phyloP scores from a whole-genome alignment of 2,113 vertebrate genomes.

The Eudyptes chrysolophus region DNA sequence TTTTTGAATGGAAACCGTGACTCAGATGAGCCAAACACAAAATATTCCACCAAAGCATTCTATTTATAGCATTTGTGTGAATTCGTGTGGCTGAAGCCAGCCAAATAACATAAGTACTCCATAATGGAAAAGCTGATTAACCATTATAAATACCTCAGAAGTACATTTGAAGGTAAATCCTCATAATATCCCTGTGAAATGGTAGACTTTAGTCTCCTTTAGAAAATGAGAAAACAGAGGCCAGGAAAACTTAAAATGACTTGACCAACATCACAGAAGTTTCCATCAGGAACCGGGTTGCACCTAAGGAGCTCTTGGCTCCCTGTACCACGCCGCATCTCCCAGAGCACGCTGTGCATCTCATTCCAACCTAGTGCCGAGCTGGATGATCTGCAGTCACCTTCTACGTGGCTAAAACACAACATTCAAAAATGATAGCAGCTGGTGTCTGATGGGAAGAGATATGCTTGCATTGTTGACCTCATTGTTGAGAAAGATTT shows the following conservation, averaged over 20 bases:
- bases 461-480: not conserved
- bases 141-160: conserved; percentile 23
- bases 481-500: not conserved
- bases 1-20: conserved; percentile 45
- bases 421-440: not conserved
- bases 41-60: conserved; percentile 50
- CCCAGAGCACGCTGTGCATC: not conserved
- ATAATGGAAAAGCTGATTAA: conserved; percentile 61
- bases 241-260: not conserved
- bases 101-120: conserved; percentile 47
- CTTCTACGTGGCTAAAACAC: not conserved
- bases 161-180: conserved; percentile 48
- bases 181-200: conserved; percentile 7
- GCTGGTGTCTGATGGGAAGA: not conserved
- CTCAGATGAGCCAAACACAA: conserved; percentile 54
- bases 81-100: conserved; percentile 20
- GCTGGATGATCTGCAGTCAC: not conserved
- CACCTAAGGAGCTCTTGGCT: not conserved
- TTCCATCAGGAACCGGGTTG: not conserved
- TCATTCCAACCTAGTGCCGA: not conserved
- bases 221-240: conserved; percentile 1
- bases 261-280: not conserved
- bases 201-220: not conserved
- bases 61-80: conserved; percentile 51
- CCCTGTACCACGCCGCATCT: not conserved